phyloP scores from a whole-genome alignment of 2,888 invertebrate species.

The Euphydryas editha region DNA sequence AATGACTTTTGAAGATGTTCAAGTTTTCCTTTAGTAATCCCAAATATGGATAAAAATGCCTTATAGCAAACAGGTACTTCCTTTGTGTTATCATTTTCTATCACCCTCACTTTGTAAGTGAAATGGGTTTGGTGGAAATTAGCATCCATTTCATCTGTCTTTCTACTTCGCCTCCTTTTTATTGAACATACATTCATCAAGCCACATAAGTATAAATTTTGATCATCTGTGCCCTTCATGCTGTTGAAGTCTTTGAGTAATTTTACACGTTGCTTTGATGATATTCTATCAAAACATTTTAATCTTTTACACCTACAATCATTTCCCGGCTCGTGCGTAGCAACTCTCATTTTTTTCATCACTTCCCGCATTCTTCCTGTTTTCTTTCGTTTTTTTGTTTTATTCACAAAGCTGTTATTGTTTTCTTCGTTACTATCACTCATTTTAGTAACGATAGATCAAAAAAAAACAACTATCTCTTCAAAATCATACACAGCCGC shows the following conservation, averaged over 20 bases:
- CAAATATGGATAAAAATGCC: not conserved
- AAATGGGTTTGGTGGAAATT: not conserved
- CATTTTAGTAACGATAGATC: not conserved
- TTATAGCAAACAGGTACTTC: slow-evolving; percentile 3
- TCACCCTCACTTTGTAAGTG: not conserved
- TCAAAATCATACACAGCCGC: not conserved
- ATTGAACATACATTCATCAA: not conserved
- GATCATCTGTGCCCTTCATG: not conserved
- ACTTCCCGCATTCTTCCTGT: not conserved
- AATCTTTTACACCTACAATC: not conserved
- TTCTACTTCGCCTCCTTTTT: not conserved
- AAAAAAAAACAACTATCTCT: not conserved
- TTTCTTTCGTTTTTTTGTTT: not conserved
- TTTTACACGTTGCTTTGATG: not conserved
- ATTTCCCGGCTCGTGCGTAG: not conserved
- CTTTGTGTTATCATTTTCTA: not conserved
- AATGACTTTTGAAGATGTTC: not conserved
- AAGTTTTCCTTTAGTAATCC: not conserved
- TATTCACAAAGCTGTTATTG: no score
- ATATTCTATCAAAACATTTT: not conserved
- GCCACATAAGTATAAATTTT: slow-evolving; percentile 3
- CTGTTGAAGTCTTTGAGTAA: not conserved
- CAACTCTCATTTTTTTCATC: not conserved
- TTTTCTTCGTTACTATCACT: not conserved
- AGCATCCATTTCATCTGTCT: not conserved